Conservation (phyloP, 2,113 vertebrate species). For the Gnathochromis pfefferi region DNA sequence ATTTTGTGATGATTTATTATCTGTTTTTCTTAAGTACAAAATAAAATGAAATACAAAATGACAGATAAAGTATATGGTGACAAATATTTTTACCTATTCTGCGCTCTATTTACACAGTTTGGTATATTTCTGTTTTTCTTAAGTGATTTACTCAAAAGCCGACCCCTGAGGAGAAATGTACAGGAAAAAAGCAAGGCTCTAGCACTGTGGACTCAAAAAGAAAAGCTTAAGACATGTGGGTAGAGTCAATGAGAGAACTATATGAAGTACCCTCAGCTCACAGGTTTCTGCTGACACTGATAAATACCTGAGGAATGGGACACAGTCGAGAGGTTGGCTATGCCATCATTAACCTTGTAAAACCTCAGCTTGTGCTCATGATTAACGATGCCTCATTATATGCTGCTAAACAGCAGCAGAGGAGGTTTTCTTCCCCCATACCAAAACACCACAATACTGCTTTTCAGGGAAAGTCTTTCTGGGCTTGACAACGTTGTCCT, state of each 20-base stretch:
- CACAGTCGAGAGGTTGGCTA: slow-evolving; percentile 29
- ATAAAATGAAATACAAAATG: not conserved
- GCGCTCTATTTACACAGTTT: not conserved
- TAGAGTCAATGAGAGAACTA: not conserved
- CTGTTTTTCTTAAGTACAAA: not conserved
- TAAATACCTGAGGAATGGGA: slow-evolving; percentile 53
- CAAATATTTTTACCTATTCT: not conserved
- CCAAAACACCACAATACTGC: slow-evolving; percentile 1
- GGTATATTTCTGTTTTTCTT: not conserved
- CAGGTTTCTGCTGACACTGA: slow-evolving; percentile 33
- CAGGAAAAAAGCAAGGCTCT: not conserved
- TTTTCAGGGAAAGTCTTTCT: not conserved
- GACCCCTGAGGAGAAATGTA: not conserved
- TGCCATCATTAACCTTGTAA: slow-evolving; percentile 65
- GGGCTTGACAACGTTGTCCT: not conserved
- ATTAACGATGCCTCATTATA: slow-evolving; percentile 63
- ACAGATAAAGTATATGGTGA: not conserved
- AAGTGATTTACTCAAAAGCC: not conserved
- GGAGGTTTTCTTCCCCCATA: not conserved
- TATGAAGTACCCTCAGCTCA: not conserved
- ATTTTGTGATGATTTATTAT: not conserved
- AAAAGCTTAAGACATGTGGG: not conserved
- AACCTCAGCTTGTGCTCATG: slow-evolving; percentile 38
- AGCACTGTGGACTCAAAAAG: not conserved
- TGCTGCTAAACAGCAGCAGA: slow-evolving; percentile 34